Conservation (phyloP, 2,888 invertebrate genomes). For the Neoitamus cyanurus region DNA sequence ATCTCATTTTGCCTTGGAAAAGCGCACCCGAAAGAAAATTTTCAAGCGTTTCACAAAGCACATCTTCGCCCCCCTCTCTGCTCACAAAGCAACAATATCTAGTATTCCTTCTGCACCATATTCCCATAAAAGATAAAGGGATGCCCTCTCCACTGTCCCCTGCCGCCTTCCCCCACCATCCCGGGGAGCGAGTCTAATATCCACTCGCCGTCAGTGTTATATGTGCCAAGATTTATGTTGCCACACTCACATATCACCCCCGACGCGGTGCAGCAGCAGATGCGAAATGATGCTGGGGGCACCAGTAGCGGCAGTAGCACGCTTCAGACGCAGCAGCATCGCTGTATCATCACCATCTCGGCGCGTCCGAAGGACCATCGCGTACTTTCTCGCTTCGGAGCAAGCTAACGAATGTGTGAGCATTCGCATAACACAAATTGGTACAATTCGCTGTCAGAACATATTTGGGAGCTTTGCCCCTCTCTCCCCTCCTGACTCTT, state of each 20-base stretch:
- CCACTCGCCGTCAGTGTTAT: constrained; percentile 32
- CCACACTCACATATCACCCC: neutral
- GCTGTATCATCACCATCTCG: neutral
- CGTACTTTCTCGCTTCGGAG: neutral
- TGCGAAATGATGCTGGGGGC: neutral
- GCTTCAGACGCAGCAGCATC: neutral
- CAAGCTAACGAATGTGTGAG: constrained; percentile 33
- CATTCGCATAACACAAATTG: constrained; percentile 52
- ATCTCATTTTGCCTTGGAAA: neutral
- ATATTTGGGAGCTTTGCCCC: neutral
- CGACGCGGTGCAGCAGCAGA: neutral
- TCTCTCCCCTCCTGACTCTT: neutral
- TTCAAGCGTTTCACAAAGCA: neutral
- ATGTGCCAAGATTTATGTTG: constrained; percentile 42
- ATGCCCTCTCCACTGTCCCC: neutral
- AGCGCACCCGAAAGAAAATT: neutral
- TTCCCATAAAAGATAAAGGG: neutral
- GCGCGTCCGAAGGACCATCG: neutral
- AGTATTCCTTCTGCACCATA: constrained; percentile 3
- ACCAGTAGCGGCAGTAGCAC: neutral
- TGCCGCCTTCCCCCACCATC: neutral
- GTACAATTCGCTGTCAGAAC: constrained; percentile 41
- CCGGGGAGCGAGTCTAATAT: constrained; percentile 5
- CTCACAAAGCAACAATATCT: neutral
- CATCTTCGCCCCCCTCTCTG: neutral